Evolutionary conservation across 2,113 vertebrate species (phyloP), one percentile per base, ranked within the genome.

Genomic region (Caracal caracal): DNA sequence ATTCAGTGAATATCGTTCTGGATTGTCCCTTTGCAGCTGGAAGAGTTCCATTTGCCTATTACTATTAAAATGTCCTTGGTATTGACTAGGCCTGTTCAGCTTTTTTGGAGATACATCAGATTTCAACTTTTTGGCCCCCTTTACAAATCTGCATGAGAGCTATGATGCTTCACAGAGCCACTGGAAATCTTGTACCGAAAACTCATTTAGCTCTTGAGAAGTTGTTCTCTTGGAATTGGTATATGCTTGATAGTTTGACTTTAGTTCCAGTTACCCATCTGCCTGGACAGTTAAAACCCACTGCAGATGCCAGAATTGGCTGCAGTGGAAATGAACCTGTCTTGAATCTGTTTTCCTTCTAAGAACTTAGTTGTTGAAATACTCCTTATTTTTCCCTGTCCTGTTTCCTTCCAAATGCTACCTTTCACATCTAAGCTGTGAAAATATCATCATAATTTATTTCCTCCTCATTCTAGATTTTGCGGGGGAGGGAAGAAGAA

Each of bases 321-420:
- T 81, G 20, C 3, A 9, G 0, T 92, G 81, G 78, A 94, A 76
- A 85, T 61, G 28, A 66, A 95, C 82, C 59, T 75, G 6, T 56
- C 49, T 94, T 76, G 56, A 90, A 20, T 95, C 6, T 68, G 17
- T 93, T 97, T 89, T 92, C 73, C 43, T 91, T 94, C 71, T 68
- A 70, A 83, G 49, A 93, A 76, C 8, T 83, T 65, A 37, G n/a
- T 88, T 91, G n/a, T 56, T 82, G 10, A 66, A 90, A 70, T 90
- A 22, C 4, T 8, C 53, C 22, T 78, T 26, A 19, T 49, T 91
- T 93, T 66, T 33, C 2, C 61, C 59, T 37, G 11, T 40, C 47
- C 33, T 79, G 6, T 95, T 87, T 94, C 65, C 40, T 90, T 93
- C 65, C 73, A 87, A 49, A 84, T 76, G 12, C 51, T 75, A 10